These are phyloP conservation scores for Octodon degus DNA, from an alignment of 2,113 vertebrate genomes.

Conservation along the genomic window DNA sequence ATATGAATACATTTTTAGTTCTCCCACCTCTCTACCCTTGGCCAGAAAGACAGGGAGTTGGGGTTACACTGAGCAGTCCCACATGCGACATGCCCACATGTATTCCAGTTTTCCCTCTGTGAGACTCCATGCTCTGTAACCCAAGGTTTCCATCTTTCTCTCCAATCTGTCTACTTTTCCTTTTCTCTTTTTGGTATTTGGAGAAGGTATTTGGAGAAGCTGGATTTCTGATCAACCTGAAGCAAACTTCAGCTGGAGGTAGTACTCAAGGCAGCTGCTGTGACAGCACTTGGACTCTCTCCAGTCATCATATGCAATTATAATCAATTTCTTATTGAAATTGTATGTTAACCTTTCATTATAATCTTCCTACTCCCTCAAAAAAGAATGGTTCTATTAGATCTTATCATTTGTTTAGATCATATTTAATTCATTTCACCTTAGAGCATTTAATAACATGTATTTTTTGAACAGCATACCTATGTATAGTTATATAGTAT, in stretches of 20 bases:
- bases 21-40: neutral
- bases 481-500: neutral
- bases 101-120: neutral
- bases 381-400: neutral
- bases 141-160: neutral
- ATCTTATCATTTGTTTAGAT: constrained; percentile 16
- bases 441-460: constrained; percentile 10
- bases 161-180: neutral
- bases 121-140: neutral
- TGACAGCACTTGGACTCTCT: neutral
- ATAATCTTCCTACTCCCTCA: neutral
- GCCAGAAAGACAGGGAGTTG: neutral
- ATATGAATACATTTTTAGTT: neutral
- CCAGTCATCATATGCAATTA: neutral
- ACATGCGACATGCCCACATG: neutral
- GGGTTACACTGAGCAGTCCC: neutral
- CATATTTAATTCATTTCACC: constrained; percentile 8
- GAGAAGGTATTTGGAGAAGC: neutral
- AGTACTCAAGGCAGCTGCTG: neutral
- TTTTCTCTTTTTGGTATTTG: neutral
- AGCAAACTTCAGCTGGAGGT: neutral
- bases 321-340: neutral
- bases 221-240: neutral
- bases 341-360: neutral
- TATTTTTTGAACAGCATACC: neutral